Evolutionary conservation across 2,113 vertebrate species (phyloP).

Genomic region (Mustelus asterias): DNA sequence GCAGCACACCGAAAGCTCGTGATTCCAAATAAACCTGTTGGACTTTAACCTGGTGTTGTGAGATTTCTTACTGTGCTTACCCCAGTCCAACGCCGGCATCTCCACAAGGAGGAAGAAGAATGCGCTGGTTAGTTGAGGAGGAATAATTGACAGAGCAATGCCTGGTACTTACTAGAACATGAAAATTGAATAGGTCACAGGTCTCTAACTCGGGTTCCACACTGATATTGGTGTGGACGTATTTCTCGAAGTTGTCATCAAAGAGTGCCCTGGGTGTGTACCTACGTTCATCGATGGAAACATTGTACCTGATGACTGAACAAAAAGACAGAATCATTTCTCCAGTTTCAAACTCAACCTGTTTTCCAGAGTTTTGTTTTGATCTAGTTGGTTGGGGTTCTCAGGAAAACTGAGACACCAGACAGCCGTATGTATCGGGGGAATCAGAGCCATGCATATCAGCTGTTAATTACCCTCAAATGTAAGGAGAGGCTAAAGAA

Average conservation of each 20-base stretch:
- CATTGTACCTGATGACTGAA: conserved; percentile 72
- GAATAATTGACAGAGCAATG: not conserved
- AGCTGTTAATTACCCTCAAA: not conserved
- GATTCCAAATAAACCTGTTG: no score
- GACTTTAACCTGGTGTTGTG: no score
- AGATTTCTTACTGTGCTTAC: no score
- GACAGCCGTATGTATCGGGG: not conserved
- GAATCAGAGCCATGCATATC: not conserved
- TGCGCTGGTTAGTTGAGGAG: not conserved
- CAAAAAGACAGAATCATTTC: not conserved
- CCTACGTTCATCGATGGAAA: conserved; percentile 78
- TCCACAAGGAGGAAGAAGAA: not conserved
- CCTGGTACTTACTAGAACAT: conserved; percentile 75
- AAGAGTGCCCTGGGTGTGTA: conserved; percentile 79
- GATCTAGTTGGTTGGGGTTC: no score
- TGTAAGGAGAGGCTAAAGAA: not conserved
- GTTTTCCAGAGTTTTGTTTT: not conserved
- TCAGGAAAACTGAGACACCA: not conserved
- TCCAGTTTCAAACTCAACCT: not conserved
- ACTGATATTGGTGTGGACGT: conserved; percentile 54
- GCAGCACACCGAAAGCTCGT: no score
- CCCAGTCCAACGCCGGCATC: no score
- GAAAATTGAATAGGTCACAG: conserved; percentile 77
- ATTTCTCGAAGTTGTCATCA: conserved; percentile 62
- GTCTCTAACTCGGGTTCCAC: conserved; percentile 57